phyloP scores from a whole-genome alignment of 2,888 invertebrate species.

The Harmothoe impar region DNA sequence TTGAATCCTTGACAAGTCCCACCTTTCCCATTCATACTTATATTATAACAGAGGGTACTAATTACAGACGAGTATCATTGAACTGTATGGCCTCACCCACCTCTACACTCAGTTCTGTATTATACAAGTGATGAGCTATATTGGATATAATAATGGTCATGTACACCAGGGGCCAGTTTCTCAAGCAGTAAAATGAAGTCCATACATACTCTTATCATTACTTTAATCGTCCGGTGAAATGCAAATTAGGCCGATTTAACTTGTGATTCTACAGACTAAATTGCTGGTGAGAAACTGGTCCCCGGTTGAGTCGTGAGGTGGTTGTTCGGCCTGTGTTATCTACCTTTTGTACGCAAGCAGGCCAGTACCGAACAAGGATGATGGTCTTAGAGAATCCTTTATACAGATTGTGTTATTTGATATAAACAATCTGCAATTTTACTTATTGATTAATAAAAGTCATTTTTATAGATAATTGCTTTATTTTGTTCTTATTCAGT shows the following conservation, averaged over 20 bases:
- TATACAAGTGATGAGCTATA: not conserved
- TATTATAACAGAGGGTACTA: not conserved
- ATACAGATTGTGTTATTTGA: not conserved
- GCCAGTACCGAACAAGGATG: not conserved
- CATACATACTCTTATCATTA: no score
- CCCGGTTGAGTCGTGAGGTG: not conserved
- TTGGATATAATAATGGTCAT: not conserved
- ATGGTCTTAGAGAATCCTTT: not conserved
- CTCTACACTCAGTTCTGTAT: not conserved
- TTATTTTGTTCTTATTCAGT: not conserved
- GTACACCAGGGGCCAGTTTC: no score
- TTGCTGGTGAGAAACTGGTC: not conserved
- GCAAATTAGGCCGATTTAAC: no score
- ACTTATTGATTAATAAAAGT: conserved; percentile 34
- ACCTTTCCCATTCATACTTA: not conserved
- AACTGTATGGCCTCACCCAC: not conserved
- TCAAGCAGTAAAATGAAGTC: no score
- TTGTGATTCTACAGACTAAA: no score
- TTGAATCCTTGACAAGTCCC: not conserved
- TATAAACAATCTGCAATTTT: not conserved
- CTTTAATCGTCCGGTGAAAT: no score
- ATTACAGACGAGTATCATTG: not conserved
- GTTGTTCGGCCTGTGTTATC: not conserved
- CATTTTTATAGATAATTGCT: not conserved
- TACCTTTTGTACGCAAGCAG: not conserved